phyloP scores from a whole-genome alignment of 2,888 invertebrate genomes.

The Spialia ferax region DNA sequence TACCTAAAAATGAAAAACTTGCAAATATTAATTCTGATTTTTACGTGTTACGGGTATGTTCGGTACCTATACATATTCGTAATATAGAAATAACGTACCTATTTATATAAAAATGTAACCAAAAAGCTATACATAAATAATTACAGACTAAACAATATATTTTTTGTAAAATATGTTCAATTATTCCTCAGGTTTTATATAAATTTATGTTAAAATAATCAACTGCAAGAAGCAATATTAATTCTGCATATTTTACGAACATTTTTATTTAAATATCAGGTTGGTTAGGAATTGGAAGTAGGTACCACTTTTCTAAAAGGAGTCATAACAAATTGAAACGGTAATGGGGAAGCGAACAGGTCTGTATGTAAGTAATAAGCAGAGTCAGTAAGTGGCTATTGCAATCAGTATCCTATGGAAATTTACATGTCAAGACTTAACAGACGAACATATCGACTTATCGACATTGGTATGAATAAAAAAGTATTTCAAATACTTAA shows the following conservation, averaged over 20 bases:
- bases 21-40: no score
- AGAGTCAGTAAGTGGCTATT: constrained; percentile 1
- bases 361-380: no score
- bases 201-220: constrained; percentile 11
- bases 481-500: no score
- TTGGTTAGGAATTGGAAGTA: constrained; percentile 15
- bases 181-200: constrained; percentile 8
- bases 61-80: no score
- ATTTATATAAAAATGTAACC: not conserved
- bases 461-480: not conserved
- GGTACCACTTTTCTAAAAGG: constrained; percentile 17
- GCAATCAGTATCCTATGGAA: constrained; percentile 2
- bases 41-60: no score
- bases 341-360: constrained; percentile 1
- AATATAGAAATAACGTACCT: no score
- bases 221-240: constrained; percentile 23
- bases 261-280: constrained; percentile 12
- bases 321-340: constrained; percentile 3
- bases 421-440: not conserved
- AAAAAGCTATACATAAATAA: not conserved
- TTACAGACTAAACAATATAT: not conserved
- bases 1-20: no score
- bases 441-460: not conserved
- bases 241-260: constrained; percentile 13
- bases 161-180: constrained; percentile 16